Evolutionary conservation across 1,140 invertebrate genomes (phyloP).

Genomic region (Telenomus remus): DNA sequence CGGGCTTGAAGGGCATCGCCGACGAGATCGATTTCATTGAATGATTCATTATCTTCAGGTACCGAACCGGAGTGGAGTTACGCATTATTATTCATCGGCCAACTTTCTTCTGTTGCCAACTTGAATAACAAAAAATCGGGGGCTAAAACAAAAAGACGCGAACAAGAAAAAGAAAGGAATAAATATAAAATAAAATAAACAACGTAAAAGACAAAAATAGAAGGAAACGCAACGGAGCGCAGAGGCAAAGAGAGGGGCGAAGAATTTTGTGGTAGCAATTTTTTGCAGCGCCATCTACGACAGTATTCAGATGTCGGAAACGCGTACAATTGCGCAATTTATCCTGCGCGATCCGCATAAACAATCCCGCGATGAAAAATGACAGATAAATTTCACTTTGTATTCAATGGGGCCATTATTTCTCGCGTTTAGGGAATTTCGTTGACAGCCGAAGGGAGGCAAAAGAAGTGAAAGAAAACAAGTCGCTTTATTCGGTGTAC

Average conservation of each 20-base stretch:
- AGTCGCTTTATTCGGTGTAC: conserved; percentile 29
- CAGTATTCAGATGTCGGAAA: conserved; percentile 41
- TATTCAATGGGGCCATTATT: conserved; percentile 47
- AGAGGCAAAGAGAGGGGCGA: too few species aligned
- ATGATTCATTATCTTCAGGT: conserved; percentile 37
- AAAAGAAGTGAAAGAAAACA: conserved; percentile 4
- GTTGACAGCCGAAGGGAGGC: conserved; percentile 7
- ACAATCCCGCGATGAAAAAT: conserved; percentile 40
- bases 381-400: conserved; percentile 45
- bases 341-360: conserved; percentile 30
- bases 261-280: conserved; percentile 5
- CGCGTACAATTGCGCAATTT: conserved; percentile 42
- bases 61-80: conserved; percentile 5
- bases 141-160: background rate
- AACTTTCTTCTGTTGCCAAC: conserved; percentile 21
- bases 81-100: conserved; percentile 24
- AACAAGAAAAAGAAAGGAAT: conserved; percentile 4
- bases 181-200: background rate
- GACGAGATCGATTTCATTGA: conserved; percentile 38
- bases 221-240: background rate
- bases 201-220: too few species aligned
- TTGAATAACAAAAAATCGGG: conserved; percentile 1
- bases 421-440: conserved; percentile 33
- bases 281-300: conserved; percentile 35
- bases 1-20: conserved; percentile 14